Base-by-base conservation (phyloP, 1,140 invertebrate species). In the Andricus grossulariae region DNA sequence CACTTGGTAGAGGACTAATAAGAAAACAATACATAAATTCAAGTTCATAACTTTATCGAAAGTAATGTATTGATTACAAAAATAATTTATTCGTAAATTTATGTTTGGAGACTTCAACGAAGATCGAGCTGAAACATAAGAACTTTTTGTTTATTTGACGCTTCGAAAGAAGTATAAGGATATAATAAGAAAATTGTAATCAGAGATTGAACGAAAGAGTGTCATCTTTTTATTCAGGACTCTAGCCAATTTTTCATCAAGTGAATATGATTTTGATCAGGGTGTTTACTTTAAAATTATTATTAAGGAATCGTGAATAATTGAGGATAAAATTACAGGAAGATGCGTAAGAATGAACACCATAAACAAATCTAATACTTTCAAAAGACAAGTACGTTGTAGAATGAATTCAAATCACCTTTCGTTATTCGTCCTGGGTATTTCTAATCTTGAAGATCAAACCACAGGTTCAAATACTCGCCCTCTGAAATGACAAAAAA, bases 221-320 rank as follows among this genome's bases (percentile, higher is more conserved):
- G 81, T 90, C 87, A 90, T 89, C 87, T 90, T 84, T 76, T 71
- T 54, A 85, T 76, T 90, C 90, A 91, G 90, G 84, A 91, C 90
- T 91, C 90, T 91, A 91, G 90, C 89, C 90, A 87, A 82, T 78
- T 57, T 79, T 78, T 91, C 89, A 91, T 91, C 89, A 66, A 39
- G 2, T 66, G 5, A 66, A 66, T 66, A n/a, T 16, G 2, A 18
- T n/a, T 18, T 18, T 3, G n/a, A 55, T 18, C n/a, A 10, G 19
- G 10, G n/a, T 55, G 19, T 18, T 54, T 54, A 18, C 7, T 18
- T 0, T 54, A 18, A 18, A 54, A 54, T 18, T 54, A 18, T 1
- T 4, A 54, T 39, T 39, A 39, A 39, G 0, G 7, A 39, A 39
- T 39, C 8, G 0, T 39, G 6, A 11, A 45, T 45, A 45, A 45